phyloP scores from a whole-genome alignment of 2,797 vertebrate species.

The Enteromius trimaculatus region DNA sequence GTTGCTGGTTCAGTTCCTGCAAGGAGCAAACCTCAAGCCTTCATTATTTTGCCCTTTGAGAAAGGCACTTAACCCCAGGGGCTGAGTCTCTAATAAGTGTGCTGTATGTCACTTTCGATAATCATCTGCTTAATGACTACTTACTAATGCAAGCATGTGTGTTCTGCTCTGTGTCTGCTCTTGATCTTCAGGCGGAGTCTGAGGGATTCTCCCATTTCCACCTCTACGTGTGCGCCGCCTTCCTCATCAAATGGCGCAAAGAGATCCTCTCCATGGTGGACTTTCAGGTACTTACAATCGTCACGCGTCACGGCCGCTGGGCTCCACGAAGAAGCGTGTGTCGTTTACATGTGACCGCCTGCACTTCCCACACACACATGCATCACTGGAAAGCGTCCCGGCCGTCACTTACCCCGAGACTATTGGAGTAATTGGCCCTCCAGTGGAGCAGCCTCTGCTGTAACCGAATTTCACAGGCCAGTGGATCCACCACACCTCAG shows the following conservation, averaged over 20 bases:
- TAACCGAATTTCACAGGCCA: conserved; percentile 62
- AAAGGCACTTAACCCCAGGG: conserved; percentile 22
- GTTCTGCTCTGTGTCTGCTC: conserved; percentile 2
- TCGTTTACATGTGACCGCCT: conserved; percentile 4
- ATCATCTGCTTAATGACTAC: conserved; percentile 32
- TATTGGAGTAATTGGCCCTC: conserved; percentile 60
- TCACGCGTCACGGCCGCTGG: neutral
- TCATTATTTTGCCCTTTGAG: conserved; percentile 28
- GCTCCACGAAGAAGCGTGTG: neutral
- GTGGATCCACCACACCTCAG: conserved; percentile 52
- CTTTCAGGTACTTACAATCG: conserved; percentile 86
- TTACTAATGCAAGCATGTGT: conserved; percentile 1
- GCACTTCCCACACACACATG: conserved; percentile 20
- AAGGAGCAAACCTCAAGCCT: neutral
- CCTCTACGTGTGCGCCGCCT: conserved; percentile 97
- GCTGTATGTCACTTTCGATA: conserved; percentile 31
- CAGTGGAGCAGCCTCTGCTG: conserved; percentile 48
- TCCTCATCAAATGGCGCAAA: conserved; percentile 97
- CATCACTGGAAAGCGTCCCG: conserved; percentile 2
- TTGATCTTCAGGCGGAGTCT: conserved; percentile 85
- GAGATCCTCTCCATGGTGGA: conserved; percentile 96
- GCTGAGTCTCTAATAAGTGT: conserved; percentile 21
- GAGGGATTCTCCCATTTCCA: conserved; percentile 99
- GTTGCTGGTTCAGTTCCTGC: conserved; percentile 7
- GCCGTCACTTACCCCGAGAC: conserved; percentile 42